These are phyloP conservation scores for Platycheirus rosarum DNA, from an alignment of 2,888 invertebrate species.

Conservation along the genomic window DNA sequence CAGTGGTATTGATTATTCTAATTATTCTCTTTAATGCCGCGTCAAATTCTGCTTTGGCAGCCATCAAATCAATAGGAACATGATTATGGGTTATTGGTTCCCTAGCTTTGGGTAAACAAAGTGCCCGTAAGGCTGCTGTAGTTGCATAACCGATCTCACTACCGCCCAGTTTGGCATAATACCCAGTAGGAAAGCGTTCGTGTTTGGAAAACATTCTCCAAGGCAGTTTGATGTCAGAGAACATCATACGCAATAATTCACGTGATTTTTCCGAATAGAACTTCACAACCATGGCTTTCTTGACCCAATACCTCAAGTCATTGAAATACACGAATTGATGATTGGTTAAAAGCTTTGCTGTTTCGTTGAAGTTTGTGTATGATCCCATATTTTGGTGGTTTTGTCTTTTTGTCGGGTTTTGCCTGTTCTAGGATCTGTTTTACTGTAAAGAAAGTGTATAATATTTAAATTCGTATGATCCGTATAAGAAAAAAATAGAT, in stretches of 20 bases:
- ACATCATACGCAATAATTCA: not conserved
- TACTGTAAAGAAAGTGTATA: too few species aligned
- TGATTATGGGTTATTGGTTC: not conserved
- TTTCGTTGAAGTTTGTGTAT: conserved; percentile 13
- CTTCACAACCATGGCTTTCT: not conserved
- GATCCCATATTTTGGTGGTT: conserved; percentile 4
- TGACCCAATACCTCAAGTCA: conserved; percentile 1
- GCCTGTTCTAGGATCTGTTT: too few species aligned
- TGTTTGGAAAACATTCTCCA: not conserved
- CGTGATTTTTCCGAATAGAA: not conserved
- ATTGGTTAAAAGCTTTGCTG: not conserved
- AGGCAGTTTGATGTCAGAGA: not conserved
- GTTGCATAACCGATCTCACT: conserved; percentile 3
- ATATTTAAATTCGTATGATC: too few species aligned
- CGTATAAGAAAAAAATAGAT: too few species aligned
- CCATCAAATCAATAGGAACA: conserved; percentile 2
- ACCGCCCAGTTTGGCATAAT: not conserved
- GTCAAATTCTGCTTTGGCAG: not conserved
- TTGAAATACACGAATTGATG: conserved; percentile 12
- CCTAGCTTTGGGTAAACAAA: not conserved
- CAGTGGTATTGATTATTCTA: conserved; percentile 6
- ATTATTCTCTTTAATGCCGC: not conserved
- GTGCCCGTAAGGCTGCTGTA: conserved; percentile 5
- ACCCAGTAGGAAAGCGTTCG: conserved; percentile 11
- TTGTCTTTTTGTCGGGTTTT: too few species aligned